These are phyloP conservation scores for Frankliniella intonsa DNA, from an alignment of 2,888 invertebrate genomes.

Conservation along the genomic window DNA sequence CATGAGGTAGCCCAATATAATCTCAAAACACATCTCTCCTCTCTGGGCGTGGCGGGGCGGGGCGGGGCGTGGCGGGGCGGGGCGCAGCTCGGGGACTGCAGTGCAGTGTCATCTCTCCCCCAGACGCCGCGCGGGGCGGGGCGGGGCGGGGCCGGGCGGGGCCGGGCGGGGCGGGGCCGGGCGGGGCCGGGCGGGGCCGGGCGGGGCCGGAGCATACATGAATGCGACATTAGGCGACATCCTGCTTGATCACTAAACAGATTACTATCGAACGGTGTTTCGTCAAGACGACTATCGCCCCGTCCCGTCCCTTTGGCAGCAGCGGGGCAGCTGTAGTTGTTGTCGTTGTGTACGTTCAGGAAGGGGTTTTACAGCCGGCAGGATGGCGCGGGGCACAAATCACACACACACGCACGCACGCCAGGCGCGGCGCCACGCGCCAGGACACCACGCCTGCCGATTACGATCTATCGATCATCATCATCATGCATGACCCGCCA, in stretches of 20 bases:
- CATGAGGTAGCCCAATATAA: slow-evolving; percentile 3
- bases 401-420: too few relatives aligned
- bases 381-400: too few relatives aligned
- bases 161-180: not conserved
- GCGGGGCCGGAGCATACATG: not conserved
- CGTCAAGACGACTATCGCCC: not conserved
- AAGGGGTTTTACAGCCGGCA: too few relatives aligned
- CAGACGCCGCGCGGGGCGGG: not conserved
- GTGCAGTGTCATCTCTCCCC: not conserved
- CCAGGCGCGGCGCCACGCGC: too few relatives aligned
- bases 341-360: too few relatives aligned
- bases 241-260: not conserved
- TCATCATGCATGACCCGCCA: too few relatives aligned
- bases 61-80: too few relatives aligned
- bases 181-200: not conserved
- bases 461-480: too few relatives aligned
- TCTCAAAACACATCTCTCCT: not conserved
- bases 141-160: not conserved
- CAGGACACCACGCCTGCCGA: too few relatives aligned
- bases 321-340: too few relatives aligned
- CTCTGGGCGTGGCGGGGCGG: not conserved
- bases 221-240: slow-evolving; percentile 25
- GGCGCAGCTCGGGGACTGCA: not conserved
- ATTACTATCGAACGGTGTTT: slow-evolving; percentile 8
- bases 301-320: not conserved